Evolutionary conservation across 2,888 invertebrate species (phyloP), one percentile per base, ranked within the genome.

Genomic region (Amblyjoppa fuscipennis): DNA sequence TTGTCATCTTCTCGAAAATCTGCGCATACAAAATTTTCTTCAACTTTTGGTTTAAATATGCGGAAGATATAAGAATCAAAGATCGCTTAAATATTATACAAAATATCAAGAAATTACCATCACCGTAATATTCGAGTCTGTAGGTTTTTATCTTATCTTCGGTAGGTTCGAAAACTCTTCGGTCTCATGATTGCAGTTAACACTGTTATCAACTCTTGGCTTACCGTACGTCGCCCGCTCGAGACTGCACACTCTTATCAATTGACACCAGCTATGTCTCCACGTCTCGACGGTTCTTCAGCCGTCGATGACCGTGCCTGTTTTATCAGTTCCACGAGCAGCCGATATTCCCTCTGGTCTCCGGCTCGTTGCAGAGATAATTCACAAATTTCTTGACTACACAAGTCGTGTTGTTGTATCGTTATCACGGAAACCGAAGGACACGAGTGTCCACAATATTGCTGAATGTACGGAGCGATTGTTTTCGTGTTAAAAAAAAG

Each of bases 301-400:
- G 16, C 0, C 0, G 11, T 25, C 59, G 25, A 25, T 4, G 59
- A 28, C 59, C 0, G 16, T 5, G 59, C 4, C 13, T 28, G 13
- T 25, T 28, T 28, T 25, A 59, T 28, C 11, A 59, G 28, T 28
- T 13, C 28, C 28, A 25, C 25, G 28, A 25, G 25, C 59, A 25
- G 25, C 11, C 28, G 16, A 28, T 59, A 59, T 59, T 59, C 11
- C 9, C 59, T 49, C 59, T 28, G 13, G 28, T 25, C 25, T 4
- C 28, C 11, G 59, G 25, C 59, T 28, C 28, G 59, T 59, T 59
- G 28, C 45, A 49, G 28, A 25, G 28, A 59, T 59, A 59, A 59
- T 59, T 59, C 59, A 4, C 13, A 59, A 59, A 59, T 59, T 59
- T 3, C 59, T 11, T 28, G 59, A 59, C 59, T 28, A 59, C 59